Base-by-base conservation (phyloP, 1,140 invertebrate species). In the Wasmannia auropunctata region DNA sequence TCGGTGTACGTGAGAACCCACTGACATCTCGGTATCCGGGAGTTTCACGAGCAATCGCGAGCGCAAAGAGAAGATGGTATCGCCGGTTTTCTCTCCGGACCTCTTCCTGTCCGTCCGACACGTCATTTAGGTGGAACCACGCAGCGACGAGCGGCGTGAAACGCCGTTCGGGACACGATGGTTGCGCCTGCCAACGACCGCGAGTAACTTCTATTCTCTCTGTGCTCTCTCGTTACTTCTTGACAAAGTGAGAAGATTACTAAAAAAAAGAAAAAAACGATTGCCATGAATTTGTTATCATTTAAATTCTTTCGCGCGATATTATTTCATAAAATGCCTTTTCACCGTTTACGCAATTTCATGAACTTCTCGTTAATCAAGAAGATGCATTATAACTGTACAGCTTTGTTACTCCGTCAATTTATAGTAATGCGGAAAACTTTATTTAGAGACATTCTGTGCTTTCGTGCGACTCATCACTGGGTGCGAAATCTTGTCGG, bases 1-100 rank as follows among this genome's bases (percentile, higher is more conserved):
- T 90, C 74, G 84, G 86, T 85, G 91, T 86, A 92, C 93, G 92
- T 94, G 93, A 94, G 92, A 94, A 94, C 92, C 89, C 70, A 77
- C 91, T 91, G 92, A 94, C 93, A 93, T 92, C 92, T 94, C 90
- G 67, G 34, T 22, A 92, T 91, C 91, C 86, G 70, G n/a, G 58
- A 87, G 69, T 91, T 88, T 90, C 86, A 80, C 72, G 81, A 85
- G 85, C 83, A 86, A 92, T 91, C 90, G 89, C 86, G 80, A 83
- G 86, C 86, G 86, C 80, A 86, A 67, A 80, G 75, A 84, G 91
- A 92, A 94, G 93, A 60, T 86, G 92, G 93, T 93, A 92, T 76
- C 43, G 25, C 51, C 46, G 81, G 25, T 89, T 90, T 87, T 85
- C 88, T 70, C 46, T 25, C 54, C 40, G 25, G 51, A 63, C 11